Percentiles rank a stretch among this genome's conserved stretches.
Evolutionary conservation across 2,888 invertebrate species (phyloP).

Genomic region (Eurytoma californica): DNA sequence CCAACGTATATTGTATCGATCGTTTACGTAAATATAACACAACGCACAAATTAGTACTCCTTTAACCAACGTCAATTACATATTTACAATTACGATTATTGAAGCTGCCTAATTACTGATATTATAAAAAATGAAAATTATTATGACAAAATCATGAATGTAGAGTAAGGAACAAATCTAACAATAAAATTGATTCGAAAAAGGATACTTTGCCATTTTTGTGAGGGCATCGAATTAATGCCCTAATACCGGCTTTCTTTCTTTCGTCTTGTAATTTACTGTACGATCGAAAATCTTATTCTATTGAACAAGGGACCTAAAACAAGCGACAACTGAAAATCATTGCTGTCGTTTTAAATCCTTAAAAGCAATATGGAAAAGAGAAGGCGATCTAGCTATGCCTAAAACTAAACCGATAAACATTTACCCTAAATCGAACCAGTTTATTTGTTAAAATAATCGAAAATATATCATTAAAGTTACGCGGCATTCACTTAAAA

Average conservation of each 20-base stretch:
- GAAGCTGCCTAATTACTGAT: slow-evolving; percentile 42
- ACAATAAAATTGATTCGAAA: background rate
- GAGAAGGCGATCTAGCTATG: slow-evolving; percentile 16
- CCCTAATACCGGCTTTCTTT: slow-evolving; percentile 27
- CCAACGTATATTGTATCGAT: slow-evolving; percentile 23
- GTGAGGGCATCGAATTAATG: slow-evolving; percentile 21
- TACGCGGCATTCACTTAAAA: background rate
- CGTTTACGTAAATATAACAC: slow-evolving; percentile 12
- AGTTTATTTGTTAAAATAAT: background rate
- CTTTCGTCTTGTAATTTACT: slow-evolving; percentile 25
- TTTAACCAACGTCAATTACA: slow-evolving; percentile 66
- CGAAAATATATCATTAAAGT: background rate
- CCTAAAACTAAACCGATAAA: background rate
- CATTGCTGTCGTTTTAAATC: slow-evolving; percentile 22
- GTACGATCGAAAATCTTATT: slow-evolving; percentile 62
- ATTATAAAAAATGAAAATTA: background rate
- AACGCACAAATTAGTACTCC: slow-evolving; percentile 41
- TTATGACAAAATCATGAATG: too few relatives aligned
- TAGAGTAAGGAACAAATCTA: too few relatives aligned
- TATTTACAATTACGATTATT: slow-evolving; percentile 67
- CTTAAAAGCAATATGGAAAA: slow-evolving; percentile 29
- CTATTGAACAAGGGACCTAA: slow-evolving; percentile 52
- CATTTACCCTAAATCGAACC: background rate
- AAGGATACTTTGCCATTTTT: background rate
- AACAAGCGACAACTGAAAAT: slow-evolving; percentile 32